These are phyloP conservation scores for Conger conger DNA, from an alignment of 2,113 vertebrate species.

Conservation along the genomic window DNA sequence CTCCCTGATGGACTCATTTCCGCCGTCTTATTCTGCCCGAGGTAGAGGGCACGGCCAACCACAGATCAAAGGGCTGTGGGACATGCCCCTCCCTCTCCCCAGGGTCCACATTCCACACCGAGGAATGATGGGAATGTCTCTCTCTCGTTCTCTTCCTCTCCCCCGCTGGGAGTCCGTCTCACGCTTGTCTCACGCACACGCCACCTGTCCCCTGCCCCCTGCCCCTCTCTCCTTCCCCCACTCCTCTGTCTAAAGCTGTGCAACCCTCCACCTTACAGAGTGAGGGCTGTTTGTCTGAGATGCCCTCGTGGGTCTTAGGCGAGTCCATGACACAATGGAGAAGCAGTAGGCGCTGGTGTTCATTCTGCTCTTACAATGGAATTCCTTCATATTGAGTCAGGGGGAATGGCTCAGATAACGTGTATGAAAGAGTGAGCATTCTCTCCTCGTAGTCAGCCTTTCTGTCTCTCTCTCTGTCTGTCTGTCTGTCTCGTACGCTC, in stretches of 20 bases:
- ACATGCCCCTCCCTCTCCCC: neutral
- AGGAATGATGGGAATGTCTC: neutral
- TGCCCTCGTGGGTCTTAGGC: too few species aligned
- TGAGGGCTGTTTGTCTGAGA: too few species aligned
- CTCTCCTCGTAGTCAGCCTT: neutral
- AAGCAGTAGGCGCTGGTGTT: too few species aligned
- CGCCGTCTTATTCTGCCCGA: neutral
- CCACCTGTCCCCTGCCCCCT: neutral
- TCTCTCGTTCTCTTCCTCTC: neutral
- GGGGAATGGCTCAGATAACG: too few species aligned
- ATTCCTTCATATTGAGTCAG: too few species aligned
- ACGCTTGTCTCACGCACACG: neutral
- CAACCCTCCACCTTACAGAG: too few species aligned
- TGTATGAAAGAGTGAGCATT: neutral
- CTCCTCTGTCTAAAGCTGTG: too few species aligned
- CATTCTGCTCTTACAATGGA: too few species aligned
- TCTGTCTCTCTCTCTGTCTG: conserved; percentile 1
- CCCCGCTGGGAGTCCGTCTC: neutral
- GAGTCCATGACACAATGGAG: too few species aligned
- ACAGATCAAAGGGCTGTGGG: neutral
- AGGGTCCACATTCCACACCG: neutral
- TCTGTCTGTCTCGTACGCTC: neutral
- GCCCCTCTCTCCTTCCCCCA: conserved; percentile 7
- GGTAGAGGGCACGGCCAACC: neutral
- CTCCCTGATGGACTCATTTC: neutral